Evolutionary conservation across 2,113 vertebrate species (phyloP), one percentile per base, ranked within the genome.

Genomic region (Aspiorhynchus laticeps): DNA sequence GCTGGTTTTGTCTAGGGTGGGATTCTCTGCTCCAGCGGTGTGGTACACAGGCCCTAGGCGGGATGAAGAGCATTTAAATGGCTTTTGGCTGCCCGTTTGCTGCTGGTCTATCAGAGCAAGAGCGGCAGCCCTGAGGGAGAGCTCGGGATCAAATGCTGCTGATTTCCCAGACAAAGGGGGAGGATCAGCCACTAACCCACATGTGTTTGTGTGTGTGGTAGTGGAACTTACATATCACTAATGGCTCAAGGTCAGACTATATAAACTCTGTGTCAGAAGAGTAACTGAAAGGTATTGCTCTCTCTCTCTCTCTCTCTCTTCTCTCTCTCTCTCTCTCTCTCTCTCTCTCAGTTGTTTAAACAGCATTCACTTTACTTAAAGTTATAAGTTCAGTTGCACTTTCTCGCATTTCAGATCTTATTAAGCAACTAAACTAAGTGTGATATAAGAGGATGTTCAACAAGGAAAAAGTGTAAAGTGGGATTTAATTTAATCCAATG

Each of bases 91-190:
- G 59, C 36, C 38, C 11, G n/a, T 65, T 38, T 81, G 59, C 15
- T 81, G 36, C 79, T 81, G 79, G 36, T 65, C 38, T 81, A 65
- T 46, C 59, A 65, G 59, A 41, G 56, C 36, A 65, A 65, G 59
- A 43, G 79, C n/a, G 28, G 36, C 59, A 63, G 36, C 94, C 94
- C 91, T 90, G 91, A 81, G 91, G 93, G 93, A 92, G 91, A 85
- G 90, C 92, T 92, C 38, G 83, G 92, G 93, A 95, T 95, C 93
- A 94, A 94, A 94, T 93, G 93, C 90, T 92, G 92, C 91, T 85
- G 91, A 93, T 81, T 94, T 94, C 93, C 89, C 91, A 92, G 89
- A 92, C 59, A 81, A 65, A 81, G 36, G 79, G 56, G 78, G 59
- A 65, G 59, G 79, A 81, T 81, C 79, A 65, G 79, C 24, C 59